phyloP scores from a whole-genome alignment of 2,888 invertebrate species.

The Catotricha subobsoleta region DNA sequence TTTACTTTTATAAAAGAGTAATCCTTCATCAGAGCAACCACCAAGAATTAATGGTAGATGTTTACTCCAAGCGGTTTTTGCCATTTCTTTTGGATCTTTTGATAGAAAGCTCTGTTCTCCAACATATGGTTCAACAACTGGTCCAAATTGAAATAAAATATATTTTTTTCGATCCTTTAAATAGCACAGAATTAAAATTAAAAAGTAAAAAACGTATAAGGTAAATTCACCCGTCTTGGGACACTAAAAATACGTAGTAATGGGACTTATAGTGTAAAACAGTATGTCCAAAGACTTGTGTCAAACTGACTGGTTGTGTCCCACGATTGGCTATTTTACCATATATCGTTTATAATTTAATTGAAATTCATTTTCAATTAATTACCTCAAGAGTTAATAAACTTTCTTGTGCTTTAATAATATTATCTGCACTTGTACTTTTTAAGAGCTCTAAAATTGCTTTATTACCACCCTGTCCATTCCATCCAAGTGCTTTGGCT shows the following conservation, averaged over 20 bases:
- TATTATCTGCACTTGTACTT: slow-evolving; percentile 15
- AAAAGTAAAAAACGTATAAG: no score
- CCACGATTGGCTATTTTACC: no score
- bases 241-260: no score
- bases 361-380: no score
- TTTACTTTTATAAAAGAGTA: slow-evolving; percentile 21
- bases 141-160: slow-evolving; percentile 22
- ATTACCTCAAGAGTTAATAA: slow-evolving; percentile 20
- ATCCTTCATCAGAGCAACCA: slow-evolving; percentile 24
- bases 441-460: slow-evolving; percentile 22
- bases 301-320: no score
- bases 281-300: no score
- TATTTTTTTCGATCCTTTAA: slow-evolving; percentile 17
- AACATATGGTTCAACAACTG: slow-evolving; percentile 23
- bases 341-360: no score
- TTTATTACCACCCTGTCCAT: slow-evolving; percentile 18
- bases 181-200: no score
- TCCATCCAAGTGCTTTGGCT: slow-evolving; percentile 17
- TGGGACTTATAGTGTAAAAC: no score
- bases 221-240: no score
- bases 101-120: slow-evolving; percentile 21
- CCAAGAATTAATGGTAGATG: slow-evolving; percentile 25
- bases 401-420: slow-evolving; percentile 18
- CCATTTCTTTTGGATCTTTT: slow-evolving; percentile 16
- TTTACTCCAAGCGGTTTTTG: slow-evolving; percentile 21